Percentiles rank a stretch among this genome's conserved stretches.
phyloP scores from a whole-genome alignment of 2,113 vertebrate genomes.

The Neodontobutis hainanensis region DNA sequence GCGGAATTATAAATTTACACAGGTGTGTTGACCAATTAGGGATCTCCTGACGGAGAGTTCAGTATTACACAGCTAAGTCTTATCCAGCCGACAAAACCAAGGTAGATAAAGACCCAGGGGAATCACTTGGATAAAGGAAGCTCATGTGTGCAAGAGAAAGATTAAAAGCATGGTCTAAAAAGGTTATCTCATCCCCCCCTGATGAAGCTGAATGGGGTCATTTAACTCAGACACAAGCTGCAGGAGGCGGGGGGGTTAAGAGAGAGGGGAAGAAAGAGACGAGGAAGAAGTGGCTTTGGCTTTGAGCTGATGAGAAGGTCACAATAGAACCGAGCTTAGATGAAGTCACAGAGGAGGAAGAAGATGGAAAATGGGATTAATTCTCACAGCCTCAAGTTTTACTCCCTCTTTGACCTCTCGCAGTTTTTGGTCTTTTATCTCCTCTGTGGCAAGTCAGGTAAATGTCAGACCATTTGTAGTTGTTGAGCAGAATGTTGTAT shows the following conservation, averaged over 20 bases:
- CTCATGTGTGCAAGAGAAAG: slow-evolving; percentile 9
- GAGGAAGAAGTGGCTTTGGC: background rate
- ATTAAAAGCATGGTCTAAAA: slow-evolving; percentile 53
- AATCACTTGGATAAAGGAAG: slow-evolving; percentile 5
- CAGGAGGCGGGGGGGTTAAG: slow-evolving; percentile 2
- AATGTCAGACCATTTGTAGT: background rate
- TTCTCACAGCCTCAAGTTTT: slow-evolving; percentile 10
- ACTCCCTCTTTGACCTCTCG: slow-evolving; percentile 1
- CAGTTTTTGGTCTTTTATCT: slow-evolving; percentile 15
- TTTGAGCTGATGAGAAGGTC: slow-evolving; percentile 21
- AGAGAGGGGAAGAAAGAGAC: background rate
- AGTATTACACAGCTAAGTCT: background rate
- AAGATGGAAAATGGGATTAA: slow-evolving; percentile 41
- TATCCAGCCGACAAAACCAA: background rate
- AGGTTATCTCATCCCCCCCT: slow-evolving; percentile 53
- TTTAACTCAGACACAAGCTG: slow-evolving; percentile 52
- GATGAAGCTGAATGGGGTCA: slow-evolving; percentile 49
- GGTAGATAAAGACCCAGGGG: background rate
- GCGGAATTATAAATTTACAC: too few relatives aligned
- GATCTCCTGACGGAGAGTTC: too few relatives aligned
- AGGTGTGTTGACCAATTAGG: too few relatives aligned
- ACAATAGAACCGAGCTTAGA: slow-evolving; percentile 14
- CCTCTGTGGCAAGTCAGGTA: background rate
- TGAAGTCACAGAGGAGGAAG: slow-evolving; percentile 25
- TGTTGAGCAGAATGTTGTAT: too few relatives aligned